phyloP scores from a whole-genome alignment of 2,113 vertebrate genomes.

The Tyto alba region DNA sequence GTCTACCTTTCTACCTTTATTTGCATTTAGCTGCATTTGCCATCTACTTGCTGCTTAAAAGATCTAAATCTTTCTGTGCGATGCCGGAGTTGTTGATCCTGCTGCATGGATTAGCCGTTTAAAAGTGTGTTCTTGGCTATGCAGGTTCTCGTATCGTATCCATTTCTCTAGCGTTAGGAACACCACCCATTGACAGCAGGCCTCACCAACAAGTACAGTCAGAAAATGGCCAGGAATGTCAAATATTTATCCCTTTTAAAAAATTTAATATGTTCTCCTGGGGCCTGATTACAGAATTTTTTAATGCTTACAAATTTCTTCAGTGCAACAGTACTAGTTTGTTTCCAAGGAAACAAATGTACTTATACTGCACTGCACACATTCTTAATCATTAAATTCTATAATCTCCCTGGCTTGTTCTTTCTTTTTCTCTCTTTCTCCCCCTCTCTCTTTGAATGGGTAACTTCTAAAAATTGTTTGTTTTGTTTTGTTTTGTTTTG shows the following conservation, averaged over 20 bases:
- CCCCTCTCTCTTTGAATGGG: conserved; percentile 28
- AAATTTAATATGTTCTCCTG: conserved; percentile 71
- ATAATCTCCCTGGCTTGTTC: conserved; percentile 46
- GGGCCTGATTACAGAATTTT: conserved; percentile 76
- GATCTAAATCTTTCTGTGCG: background rate
- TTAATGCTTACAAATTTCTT: conserved; percentile 77
- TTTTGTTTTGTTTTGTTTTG: background rate
- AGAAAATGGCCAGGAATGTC: conserved; percentile 63
- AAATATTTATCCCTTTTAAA: conserved; percentile 77
- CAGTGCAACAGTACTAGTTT: conserved; percentile 66
- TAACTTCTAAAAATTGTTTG: conserved; percentile 60
- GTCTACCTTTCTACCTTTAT: background rate
- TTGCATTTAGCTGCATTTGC: background rate
- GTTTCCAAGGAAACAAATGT: conserved; percentile 77
- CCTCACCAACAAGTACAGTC: conserved; percentile 56
- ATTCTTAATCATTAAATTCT: conserved; percentile 72
- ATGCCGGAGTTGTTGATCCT: background rate
- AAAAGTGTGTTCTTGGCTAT: background rate
- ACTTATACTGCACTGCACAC: conserved; percentile 60
- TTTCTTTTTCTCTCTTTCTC: background rate
- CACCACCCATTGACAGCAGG: conserved; percentile 47
- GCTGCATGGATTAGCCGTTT: background rate
- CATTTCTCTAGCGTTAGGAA: background rate
- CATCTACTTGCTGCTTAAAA: background rate
- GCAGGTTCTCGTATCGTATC: background rate